These are phyloP conservation scores for Elysia chlorotica DNA, from an alignment of 1,140 invertebrate genomes.

Conservation along the genomic window DNA sequence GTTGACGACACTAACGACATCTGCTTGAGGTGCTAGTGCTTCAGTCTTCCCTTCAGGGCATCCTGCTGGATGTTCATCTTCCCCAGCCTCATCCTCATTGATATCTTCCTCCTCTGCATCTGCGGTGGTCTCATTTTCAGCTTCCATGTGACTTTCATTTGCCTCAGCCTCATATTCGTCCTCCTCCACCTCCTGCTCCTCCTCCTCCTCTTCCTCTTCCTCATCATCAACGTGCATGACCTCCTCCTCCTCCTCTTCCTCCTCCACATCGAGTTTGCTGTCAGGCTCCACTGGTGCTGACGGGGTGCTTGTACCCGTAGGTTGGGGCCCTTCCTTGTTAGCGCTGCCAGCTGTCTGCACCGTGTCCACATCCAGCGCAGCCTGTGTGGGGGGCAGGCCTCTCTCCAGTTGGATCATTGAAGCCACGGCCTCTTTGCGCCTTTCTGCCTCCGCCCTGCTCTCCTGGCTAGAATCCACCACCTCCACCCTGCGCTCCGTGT, in stretches of 20 bases:
- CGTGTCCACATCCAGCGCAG: too few species aligned
- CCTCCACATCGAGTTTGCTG: background rate
- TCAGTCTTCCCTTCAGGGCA: too few species aligned
- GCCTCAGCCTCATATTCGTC: background rate
- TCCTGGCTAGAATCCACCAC: conserved; percentile 7
- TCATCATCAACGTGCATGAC: conserved; percentile 3
- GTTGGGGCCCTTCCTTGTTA: background rate
- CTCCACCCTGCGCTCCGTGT: conserved; percentile 5
- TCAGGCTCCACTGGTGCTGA: background rate
- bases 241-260: conserved; percentile 4
- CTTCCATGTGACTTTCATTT: conserved; percentile 11
- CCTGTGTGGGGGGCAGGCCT: background rate
- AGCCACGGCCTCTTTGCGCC: conserved; percentile 5
- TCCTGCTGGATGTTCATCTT: background rate
- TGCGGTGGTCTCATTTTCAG: conserved; percentile 5
- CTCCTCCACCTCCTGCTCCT: background rate
- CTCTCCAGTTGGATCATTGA: background rate
- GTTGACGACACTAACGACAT: too few species aligned
- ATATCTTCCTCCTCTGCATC: conserved; percentile 8
- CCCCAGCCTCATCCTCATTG: background rate
- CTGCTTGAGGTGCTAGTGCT: too few species aligned
- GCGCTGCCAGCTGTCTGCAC: too few species aligned
- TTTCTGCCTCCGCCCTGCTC: conserved; percentile 1
- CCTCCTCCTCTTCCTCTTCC: conserved; percentile 4
- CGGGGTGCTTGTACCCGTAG: background rate